phyloP scores from a whole-genome alignment of 2,888 invertebrate species.

The Neoascia interrupta region DNA sequence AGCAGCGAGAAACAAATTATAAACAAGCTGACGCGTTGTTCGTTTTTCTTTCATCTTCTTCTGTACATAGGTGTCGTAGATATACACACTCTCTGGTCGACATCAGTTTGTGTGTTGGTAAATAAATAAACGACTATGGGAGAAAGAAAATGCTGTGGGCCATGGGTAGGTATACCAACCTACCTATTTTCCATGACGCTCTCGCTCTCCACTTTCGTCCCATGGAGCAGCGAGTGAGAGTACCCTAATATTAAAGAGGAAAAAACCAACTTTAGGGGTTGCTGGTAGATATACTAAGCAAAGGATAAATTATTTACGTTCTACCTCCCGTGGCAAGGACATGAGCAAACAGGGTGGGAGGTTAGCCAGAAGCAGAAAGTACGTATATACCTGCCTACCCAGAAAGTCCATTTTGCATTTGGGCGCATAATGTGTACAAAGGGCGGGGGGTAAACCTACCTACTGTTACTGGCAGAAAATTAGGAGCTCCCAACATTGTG shows the following conservation, averaged over 20 bases:
- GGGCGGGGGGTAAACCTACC: too few relatives aligned
- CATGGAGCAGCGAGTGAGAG: background rate
- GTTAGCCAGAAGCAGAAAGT: constrained; percentile 21
- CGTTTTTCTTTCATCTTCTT: constrained; percentile 11
- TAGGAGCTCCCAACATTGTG: constrained; percentile 50
- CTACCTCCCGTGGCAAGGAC: background rate
- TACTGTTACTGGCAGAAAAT: constrained; percentile 22
- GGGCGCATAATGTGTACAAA: constrained; percentile 24
- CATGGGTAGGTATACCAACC: too few relatives aligned
- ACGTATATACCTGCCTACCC: background rate
- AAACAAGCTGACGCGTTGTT: constrained; percentile 47
- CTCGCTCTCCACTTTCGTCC: constrained; percentile 7
- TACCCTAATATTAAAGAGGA: constrained; percentile 62
- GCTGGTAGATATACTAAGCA: constrained; percentile 37
- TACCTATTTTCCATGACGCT: constrained; percentile 8
- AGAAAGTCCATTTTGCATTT: constrained; percentile 60
- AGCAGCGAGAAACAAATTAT: constrained; percentile 59
- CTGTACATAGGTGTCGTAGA: constrained; percentile 12
- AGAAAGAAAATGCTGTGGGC: constrained; percentile 48
- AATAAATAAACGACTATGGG: constrained; percentile 33
- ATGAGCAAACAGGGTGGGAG: background rate
- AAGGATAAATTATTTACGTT: constrained; percentile 60
- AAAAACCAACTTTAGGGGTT: constrained; percentile 43
- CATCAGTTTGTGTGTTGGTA: background rate
- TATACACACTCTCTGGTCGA: background rate